Conservation (phyloP, 2,797 vertebrate genomes). For the Pseudochirops corinnae region DNA sequence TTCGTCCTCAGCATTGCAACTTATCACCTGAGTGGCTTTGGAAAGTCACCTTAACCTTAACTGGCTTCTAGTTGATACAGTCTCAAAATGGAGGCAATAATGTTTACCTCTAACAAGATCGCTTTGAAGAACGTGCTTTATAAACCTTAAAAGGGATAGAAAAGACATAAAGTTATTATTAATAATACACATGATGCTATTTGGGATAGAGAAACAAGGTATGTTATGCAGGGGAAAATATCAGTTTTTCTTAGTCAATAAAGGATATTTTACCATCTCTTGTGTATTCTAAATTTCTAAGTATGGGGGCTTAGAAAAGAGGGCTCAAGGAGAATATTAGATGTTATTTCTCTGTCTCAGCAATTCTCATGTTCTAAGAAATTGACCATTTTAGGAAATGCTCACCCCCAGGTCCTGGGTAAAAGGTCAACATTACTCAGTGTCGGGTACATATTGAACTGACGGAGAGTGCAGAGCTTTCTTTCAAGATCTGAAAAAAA, state of each 20-base stretch:
- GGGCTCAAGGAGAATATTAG: conserved; percentile 53
- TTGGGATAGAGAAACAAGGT: conserved; percentile 39
- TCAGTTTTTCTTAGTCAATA: conserved; percentile 23
- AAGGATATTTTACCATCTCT: conserved; percentile 4
- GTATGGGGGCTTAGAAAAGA: conserved; percentile 4
- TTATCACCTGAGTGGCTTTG: neutral
- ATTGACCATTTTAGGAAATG: conserved; percentile 58
- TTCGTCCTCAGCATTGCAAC: neutral
- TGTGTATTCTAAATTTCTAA: conserved; percentile 49
- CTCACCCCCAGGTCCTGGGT: conserved; percentile 25
- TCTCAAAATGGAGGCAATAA: neutral
- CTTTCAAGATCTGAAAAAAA: conserved; percentile 29
- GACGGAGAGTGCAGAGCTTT: conserved; percentile 25
- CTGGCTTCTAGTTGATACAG: neutral
- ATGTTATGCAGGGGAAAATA: conserved; percentile 2
- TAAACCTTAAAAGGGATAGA: neutral
- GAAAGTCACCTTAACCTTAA: neutral
- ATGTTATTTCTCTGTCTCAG: conserved; percentile 55
- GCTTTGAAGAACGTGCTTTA: neutral
- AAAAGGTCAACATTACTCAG: conserved; percentile 21
- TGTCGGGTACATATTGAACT: neutral
- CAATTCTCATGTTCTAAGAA: conserved; percentile 44
- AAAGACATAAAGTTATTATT: neutral
- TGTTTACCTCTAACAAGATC: neutral
- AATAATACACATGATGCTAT: neutral